Percentiles rank a stretch among this genome's conserved stretches.
Evolutionary conservation across 2,797 vertebrate genomes (phyloP).

Genomic region (Catharus ustulatus): DNA sequence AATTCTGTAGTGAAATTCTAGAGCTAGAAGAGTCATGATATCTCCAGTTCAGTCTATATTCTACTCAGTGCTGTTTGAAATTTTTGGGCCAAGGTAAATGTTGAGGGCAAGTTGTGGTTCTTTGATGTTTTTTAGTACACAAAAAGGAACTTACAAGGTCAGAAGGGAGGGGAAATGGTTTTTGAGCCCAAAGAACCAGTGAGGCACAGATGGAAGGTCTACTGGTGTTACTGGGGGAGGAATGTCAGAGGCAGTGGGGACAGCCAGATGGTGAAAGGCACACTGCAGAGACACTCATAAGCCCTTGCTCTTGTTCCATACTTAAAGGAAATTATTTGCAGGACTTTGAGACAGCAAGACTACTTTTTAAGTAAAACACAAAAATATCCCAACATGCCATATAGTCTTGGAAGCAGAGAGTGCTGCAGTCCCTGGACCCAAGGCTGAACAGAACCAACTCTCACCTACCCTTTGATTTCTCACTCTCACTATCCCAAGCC

Average conservation of each 20-base stretch:
- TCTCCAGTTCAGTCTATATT: background rate
- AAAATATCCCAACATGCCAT: background rate
- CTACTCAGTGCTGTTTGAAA: background rate
- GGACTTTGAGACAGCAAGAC: background rate
- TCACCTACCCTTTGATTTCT: background rate
- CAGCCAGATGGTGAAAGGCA: background rate
- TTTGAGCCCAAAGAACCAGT: background rate
- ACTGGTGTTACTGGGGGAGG: background rate
- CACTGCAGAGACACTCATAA: background rate
- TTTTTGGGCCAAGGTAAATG: background rate
- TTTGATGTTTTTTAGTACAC: accelerated
- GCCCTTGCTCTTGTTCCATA: background rate
- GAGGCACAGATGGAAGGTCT: background rate
- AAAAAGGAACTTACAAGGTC: background rate
- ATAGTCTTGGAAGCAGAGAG: background rate
- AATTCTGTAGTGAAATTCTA: background rate
- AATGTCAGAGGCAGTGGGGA: background rate
- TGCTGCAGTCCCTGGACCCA: background rate
- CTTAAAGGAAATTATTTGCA: background rate
- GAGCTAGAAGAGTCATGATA: background rate
- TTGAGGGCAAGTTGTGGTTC: background rate
- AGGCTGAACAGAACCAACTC: background rate
- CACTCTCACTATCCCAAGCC: background rate
- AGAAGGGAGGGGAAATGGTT: background rate
- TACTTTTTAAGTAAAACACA: background rate